These are phyloP conservation scores for Lutjanus campechanus DNA, from an alignment of 2,797 vertebrate species.

Conservation along the genomic window DNA sequence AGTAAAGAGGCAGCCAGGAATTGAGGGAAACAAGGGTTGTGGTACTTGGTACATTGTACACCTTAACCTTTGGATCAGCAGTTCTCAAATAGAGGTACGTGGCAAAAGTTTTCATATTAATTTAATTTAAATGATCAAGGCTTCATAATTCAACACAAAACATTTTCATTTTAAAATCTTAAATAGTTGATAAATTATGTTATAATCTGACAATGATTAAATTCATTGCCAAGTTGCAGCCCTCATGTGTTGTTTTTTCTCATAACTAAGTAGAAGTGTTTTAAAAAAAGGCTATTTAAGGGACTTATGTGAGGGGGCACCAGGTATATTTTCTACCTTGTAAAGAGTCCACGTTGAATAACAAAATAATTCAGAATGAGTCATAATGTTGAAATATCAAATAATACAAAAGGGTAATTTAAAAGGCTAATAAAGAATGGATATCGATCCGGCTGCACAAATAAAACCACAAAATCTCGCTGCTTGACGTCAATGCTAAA, in stretches of 20 bases:
- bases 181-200: neutral
- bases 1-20: neutral
- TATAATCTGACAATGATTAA: no score
- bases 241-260: no score
- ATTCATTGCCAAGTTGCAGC: no score
- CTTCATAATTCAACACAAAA: no score
- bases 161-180: no score
- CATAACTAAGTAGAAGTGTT: no score
- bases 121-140: no score
- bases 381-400: neutral
- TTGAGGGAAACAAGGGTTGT: neutral
- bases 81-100: no score
- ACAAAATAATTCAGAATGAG: neutral
- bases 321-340: no score
- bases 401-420: neutral
- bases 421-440: neutral
- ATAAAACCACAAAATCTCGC: slow-evolving; percentile 14
- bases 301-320: no score
- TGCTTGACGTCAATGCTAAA: slow-evolving; percentile 34
- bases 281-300: no score
- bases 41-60: neutral
- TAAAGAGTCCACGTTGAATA: neutral
- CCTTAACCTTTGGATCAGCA: neutral
- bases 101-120: no score
- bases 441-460: neutral